Evolutionary conservation across 2,888 invertebrate genomes (phyloP).

Genomic region (Pogonocherus hispidulus): DNA sequence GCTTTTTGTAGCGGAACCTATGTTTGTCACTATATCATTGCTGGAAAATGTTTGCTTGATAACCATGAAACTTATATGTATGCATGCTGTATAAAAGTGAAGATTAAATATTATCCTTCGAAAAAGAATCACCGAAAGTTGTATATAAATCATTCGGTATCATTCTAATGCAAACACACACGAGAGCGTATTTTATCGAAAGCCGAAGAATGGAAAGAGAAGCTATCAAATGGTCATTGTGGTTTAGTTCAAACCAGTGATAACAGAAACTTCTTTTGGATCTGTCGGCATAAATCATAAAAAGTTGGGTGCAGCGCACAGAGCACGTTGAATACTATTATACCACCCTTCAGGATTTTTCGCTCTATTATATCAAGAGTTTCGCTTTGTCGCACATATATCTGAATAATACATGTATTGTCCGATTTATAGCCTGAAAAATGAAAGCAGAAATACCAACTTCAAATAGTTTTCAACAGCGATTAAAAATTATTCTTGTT

Average conservation of each 20-base stretch:
- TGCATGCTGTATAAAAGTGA: too few species aligned
- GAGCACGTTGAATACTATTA: conserved; percentile 52
- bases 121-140: conserved; percentile 24
- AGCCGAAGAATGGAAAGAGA: conserved; percentile 58
- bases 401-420: conserved; percentile 13
- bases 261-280: conserved; percentile 64
- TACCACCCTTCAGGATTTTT: conserved; percentile 19
- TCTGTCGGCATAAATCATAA: conserved; percentile 65
- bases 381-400: conserved; percentile 9
- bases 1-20: too few species aligned
- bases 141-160: conserved; percentile 60
- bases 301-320: conserved; percentile 54
- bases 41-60: too few species aligned
- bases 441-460: background rate
- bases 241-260: conserved; percentile 59
- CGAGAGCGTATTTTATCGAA: conserved; percentile 61
- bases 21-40: too few species aligned
- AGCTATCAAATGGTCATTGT: conserved; percentile 66
- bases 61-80: too few species aligned
- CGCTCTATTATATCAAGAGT: conserved; percentile 20
- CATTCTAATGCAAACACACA: conserved; percentile 62
- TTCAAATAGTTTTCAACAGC: background rate
- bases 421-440: conserved; percentile 4
- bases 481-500: too few species aligned
- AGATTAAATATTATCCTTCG: background rate